Evolutionary conservation across 1,140 invertebrate species (phyloP).

Genomic region (Hydropsyche tenuis): DNA sequence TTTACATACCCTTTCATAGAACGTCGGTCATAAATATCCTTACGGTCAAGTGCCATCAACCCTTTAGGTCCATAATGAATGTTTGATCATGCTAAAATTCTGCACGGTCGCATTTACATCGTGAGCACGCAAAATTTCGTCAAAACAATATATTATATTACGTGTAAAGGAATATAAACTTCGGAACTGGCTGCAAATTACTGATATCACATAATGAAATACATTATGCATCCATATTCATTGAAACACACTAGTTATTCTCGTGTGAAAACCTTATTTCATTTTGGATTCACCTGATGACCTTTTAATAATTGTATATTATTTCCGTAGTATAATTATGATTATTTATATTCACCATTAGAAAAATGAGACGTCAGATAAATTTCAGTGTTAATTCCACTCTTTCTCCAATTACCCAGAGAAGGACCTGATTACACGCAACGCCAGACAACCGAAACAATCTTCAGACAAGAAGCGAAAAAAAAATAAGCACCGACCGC

Average conservation of each 20-base stretch:
- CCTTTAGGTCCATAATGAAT: constrained; percentile 7
- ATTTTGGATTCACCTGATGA: too few species aligned
- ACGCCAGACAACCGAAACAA: neutral
- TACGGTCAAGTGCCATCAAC: constrained; percentile 11
- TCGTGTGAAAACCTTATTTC: too few species aligned
- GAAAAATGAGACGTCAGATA: neutral
- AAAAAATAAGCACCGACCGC: neutral
- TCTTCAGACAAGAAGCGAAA: neutral
- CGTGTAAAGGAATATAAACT: too few species aligned
- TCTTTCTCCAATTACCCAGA: neutral
- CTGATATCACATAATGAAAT: too few species aligned
- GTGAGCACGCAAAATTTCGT: constrained; percentile 1
- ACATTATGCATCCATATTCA: too few species aligned
- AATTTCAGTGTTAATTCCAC: too few species aligned
- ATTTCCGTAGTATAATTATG: neutral
- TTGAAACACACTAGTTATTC: too few species aligned
- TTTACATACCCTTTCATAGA: neutral
- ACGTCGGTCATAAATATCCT: neutral
- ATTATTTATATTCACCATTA: neutral
- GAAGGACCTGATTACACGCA: constrained; percentile 9
- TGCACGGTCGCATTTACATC: neutral
- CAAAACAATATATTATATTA: neutral
- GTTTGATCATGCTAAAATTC: constrained; percentile 20
- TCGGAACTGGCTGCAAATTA: too few species aligned
- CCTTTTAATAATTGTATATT: too few species aligned